Evolutionary conservation across 2,797 vertebrate genomes (phyloP), one percentile per base, ranked within the genome.

Genomic region (Mus spretus): DNA sequence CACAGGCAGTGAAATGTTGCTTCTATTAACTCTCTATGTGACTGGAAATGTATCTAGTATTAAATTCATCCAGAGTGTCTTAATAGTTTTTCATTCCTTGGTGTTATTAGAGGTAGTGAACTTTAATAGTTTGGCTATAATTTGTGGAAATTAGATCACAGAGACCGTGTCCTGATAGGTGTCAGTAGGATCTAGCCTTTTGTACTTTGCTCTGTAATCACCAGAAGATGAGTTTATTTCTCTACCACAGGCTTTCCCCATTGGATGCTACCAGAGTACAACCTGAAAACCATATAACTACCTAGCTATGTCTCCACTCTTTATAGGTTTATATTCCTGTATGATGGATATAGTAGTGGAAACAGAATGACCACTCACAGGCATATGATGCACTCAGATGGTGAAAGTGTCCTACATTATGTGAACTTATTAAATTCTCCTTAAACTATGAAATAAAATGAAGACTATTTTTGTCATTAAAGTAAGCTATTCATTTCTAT

Each of bases 171-270:
- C 8, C 4, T 37, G 5, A 31, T 82, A 63, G 24, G 3, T 3
- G 4, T 40, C 15, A 13, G 20, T 26, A 44, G 4, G 4, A 12
- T 14, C 4, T 15, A 55, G 7, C 1, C 0, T 6, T 17, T 34
- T 19, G 19, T 12, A 37, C 6, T 59, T 13, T 59, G 11, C 8
- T 28, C 40, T 40, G 8, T 13, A 3, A 6, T 10, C 44, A 47
- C 1, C 4, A 47, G 40, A 34, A n/a, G 9, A 22, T 84, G 28
- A 83, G 8, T 4, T 7, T 31, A 13, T 57, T 72, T 44, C 65
- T 55, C 8, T 3, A 24, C 0, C 1, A 50, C 8, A 31, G 22
- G 14, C 2, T 24, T 24, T 2, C 1, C 13, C n/a, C 12, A 55
- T 13, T 55, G 28, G 20, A 70, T 9, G 55, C 11, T 28, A 40